phyloP scores from a whole-genome alignment of 2,888 invertebrate genomes.

The Halictus quadricinctus region DNA sequence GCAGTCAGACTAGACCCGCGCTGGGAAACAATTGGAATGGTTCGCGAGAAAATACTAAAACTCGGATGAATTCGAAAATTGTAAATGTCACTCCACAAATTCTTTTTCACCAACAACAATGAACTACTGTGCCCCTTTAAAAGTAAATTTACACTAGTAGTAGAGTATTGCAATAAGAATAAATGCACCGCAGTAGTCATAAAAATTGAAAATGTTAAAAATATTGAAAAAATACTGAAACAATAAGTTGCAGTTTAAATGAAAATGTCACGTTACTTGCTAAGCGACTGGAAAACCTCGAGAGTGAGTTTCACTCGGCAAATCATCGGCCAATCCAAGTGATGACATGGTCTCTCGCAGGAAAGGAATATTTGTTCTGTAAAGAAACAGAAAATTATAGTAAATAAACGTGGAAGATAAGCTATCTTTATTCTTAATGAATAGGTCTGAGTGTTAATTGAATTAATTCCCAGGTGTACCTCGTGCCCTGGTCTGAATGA shows the following conservation, averaged over 20 bases:
- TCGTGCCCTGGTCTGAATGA: not conserved
- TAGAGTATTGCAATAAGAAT: not conserved
- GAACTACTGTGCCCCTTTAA: not conserved
- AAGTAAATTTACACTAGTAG: not conserved
- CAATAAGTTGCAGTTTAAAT: not conserved
- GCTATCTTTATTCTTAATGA: not conserved
- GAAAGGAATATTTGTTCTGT: constrained; percentile 89
- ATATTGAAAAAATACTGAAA: not conserved
- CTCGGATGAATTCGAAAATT: not conserved
- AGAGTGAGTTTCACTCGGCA: constrained; percentile 90
- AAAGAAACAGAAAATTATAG: constrained; percentile 77
- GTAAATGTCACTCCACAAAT: too few species aligned
- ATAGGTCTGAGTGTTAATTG: not conserved
- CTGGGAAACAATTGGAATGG: not conserved
- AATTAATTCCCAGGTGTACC: not conserved
- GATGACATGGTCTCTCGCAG: constrained; percentile 90
- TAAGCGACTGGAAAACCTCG: constrained; percentile 88
- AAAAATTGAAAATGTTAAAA: not conserved
- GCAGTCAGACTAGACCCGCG: not conserved
- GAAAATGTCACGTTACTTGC: constrained; percentile 84
- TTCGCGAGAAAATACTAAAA: not conserved
- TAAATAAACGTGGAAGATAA: not conserved
- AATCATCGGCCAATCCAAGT: constrained; percentile 90
- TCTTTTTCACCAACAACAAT: not conserved
- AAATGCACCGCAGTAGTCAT: not conserved